A percentile compares a stretch with the other conserved stretches of the same genome.
Conservation (phyloP, 2,888 invertebrate species). For the Brenthis hecate region DNA sequence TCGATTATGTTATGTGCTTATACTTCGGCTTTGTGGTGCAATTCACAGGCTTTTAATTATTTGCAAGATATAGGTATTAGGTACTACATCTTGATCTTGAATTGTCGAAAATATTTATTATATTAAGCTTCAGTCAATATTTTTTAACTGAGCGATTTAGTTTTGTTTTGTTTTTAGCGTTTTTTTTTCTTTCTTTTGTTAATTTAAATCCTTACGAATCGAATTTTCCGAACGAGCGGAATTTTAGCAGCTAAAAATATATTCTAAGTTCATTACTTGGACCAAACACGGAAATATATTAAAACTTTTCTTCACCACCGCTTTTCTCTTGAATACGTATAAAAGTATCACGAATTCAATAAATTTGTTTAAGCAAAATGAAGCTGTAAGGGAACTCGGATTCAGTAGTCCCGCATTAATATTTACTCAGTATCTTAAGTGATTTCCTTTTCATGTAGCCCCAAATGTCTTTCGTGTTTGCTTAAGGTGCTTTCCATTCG, state of each 20-base stretch:
- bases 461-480: conserved; percentile 51
- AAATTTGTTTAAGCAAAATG: conserved; percentile 74
- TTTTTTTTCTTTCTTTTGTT: too few relatives aligned
- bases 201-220: too few relatives aligned
- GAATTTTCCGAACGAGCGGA: too few relatives aligned
- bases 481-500: conserved; percentile 51
- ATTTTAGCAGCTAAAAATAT: too few relatives aligned
- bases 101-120: too few relatives aligned
- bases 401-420: conserved; percentile 63
- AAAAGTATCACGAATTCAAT: conserved; percentile 70
- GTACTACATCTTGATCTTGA: too few relatives aligned
- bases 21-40: conserved; percentile 50
- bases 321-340: conserved; percentile 55
- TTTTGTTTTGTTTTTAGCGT: too few relatives aligned
- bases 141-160: too few relatives aligned
- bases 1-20: conserved; percentile 69
- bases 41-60: conserved; percentile 41
- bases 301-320: conserved; percentile 41
- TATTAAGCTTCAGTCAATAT: too few relatives aligned
- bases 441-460: conserved; percentile 59
- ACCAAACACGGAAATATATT: conserved; percentile 16
- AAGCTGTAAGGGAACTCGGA: conserved; percentile 67
- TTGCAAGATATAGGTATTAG: not conserved
- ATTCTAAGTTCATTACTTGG: not conserved
- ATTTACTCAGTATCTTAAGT: conserved; percentile 56